A percentile compares a stretch with the other conserved stretches of the same genome.
Evolutionary conservation across 2,797 vertebrate genomes (phyloP).

Genomic region (Acrossocheilus wenchowensis): DNA sequence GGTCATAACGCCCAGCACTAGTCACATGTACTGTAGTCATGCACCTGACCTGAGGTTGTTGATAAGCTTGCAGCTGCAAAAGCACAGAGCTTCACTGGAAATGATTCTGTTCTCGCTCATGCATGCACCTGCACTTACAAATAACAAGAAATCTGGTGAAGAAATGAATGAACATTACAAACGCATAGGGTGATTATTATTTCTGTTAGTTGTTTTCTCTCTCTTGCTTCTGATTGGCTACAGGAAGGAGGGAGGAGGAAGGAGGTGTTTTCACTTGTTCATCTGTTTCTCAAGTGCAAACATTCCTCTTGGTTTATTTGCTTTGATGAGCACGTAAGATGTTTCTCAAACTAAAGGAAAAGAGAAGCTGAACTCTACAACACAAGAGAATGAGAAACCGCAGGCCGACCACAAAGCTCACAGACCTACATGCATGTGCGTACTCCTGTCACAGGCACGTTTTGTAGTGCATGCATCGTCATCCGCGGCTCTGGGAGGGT

Average conservation of each 20-base stretch:
- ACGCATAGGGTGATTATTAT: no score
- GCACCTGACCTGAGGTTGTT: slow-evolving; percentile 19
- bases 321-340: background rate
- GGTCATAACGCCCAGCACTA: no score
- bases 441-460: slow-evolving; percentile 20
- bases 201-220: background rate
- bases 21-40: background rate
- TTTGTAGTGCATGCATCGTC: slow-evolving; percentile 18
- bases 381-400: slow-evolving; percentile 52
- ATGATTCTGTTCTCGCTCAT: background rate
- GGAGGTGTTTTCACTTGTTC: background rate
- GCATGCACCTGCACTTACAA: background rate
- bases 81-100: background rate
- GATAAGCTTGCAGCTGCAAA: slow-evolving; percentile 9
- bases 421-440: slow-evolving; percentile 37
- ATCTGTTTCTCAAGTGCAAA: background rate
- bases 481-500: background rate
- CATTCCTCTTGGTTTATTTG: background rate
- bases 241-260: background rate
- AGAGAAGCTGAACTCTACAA: slow-evolving; percentile 50
- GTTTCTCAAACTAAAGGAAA: slow-evolving; percentile 13
- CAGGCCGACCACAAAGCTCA: slow-evolving; percentile 50
- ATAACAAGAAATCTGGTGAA: background rate
- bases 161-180: background rate
- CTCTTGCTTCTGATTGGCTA: background rate